Conservation (phyloP, 64 coral and sea anemone genomes). For the Platygyra sinensis region DNA sequence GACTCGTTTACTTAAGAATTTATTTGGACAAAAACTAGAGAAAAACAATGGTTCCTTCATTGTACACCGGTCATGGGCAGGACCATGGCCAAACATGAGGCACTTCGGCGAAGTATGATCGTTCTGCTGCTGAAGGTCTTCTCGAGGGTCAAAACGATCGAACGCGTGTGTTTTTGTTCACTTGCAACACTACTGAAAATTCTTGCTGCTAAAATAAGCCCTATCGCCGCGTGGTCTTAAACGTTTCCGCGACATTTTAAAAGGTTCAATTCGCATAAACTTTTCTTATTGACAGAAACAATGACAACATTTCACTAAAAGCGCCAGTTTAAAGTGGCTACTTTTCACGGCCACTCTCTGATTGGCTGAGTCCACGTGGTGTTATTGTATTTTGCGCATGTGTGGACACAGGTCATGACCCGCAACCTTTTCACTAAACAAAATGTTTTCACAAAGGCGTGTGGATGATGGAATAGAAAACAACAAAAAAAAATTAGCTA, state of each 20-base stretch:
- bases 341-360: not conserved
- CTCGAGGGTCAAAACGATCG: too few relatives aligned
- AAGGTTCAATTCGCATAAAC: not conserved
- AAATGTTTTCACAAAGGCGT: not conserved
- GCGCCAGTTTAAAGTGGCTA: slow-evolving; percentile 16
- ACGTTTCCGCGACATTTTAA: not conserved
- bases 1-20: too few relatives aligned
- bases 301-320: slow-evolving; percentile 1
- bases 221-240: not conserved
- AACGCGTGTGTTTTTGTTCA: too few relatives aligned
- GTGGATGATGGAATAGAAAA: too few relatives aligned
- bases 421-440: not conserved
- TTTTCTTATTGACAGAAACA: not conserved
- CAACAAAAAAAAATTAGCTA: too few relatives aligned
- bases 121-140: too few relatives aligned
- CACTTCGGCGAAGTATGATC: too few relatives aligned
- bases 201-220: not conserved
- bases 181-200: too few relatives aligned
- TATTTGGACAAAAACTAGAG: too few relatives aligned
- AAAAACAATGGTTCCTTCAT: too few relatives aligned
- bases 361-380: slow-evolving; percentile 46
- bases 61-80: too few relatives aligned
- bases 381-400: slow-evolving; percentile 14
- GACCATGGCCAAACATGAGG: too few relatives aligned
- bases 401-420: not conserved